A percentile compares a stretch with the other conserved stretches of the same genome.
phyloP scores from a whole-genome alignment of 2,113 vertebrate species.

The Addax nasomaculatus region DNA sequence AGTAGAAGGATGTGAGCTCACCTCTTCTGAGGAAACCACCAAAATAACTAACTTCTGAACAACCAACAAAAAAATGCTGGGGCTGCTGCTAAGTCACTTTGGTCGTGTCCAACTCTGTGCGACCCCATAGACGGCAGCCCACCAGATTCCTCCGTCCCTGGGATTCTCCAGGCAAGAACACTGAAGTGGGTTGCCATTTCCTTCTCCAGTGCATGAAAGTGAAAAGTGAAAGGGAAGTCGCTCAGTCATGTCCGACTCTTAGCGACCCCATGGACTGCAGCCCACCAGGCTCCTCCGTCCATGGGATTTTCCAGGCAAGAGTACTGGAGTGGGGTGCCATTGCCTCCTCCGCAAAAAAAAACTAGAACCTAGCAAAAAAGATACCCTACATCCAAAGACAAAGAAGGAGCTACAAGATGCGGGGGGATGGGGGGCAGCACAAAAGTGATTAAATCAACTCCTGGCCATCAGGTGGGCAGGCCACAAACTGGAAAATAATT shows the following conservation, averaged over 20 bases:
- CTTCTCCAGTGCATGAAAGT: too few species aligned
- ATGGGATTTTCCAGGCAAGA: too few species aligned
- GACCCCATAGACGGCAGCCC: too few species aligned
- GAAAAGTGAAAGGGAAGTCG: too few species aligned
- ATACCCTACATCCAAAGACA: background rate
- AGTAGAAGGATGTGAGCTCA: background rate
- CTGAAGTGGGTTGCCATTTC: too few species aligned
- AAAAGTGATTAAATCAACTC: background rate
- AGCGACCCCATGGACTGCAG: too few species aligned
- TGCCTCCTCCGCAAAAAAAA: background rate
- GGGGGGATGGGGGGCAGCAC: fast-evolving
- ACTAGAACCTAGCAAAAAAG: background rate
- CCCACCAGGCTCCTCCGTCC: too few species aligned
- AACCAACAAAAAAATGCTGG: background rate
- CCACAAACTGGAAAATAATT: background rate
- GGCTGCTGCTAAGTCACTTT: too few species aligned
- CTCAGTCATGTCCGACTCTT: fast-evolving
- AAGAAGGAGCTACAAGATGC: background rate
- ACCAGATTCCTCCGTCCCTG: too few species aligned
- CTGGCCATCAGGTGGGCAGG: background rate
- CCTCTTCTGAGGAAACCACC: background rate
- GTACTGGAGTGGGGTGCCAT: too few species aligned
- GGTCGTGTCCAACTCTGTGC: too few species aligned
- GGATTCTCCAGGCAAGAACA: too few species aligned
- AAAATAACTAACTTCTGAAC: background rate